These are phyloP conservation scores for Drosophila navojoa DNA, from an alignment of 1,140 invertebrate genomes.

Conservation along the genomic window DNA sequence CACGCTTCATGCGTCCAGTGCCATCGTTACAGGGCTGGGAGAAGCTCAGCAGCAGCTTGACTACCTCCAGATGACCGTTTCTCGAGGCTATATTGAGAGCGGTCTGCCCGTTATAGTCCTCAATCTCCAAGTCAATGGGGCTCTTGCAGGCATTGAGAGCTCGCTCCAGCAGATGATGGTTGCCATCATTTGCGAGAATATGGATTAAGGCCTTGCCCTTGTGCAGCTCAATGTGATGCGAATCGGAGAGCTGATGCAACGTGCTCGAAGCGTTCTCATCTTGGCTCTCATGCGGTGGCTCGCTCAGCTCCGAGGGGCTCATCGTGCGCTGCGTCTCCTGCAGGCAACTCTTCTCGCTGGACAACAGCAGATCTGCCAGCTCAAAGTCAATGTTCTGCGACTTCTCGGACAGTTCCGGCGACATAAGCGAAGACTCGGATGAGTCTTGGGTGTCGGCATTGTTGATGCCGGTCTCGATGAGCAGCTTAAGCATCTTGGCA, in stretches of 20 bases:
- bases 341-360: conserved; percentile 80
- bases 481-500: conserved; percentile 86
- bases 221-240: conserved; percentile 85
- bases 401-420: conserved; percentile 80
- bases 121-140: conserved; percentile 86
- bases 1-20: conserved; percentile 85
- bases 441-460: conserved; percentile 81
- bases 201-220: conserved; percentile 89
- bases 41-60: conserved; percentile 85
- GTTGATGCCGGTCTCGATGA: conserved; percentile 87
- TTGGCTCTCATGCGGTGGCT: conserved; percentile 76
- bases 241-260: conserved; percentile 78
- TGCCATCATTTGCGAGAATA: conserved; percentile 90
- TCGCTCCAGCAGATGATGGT: conserved; percentile 87
- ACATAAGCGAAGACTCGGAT: conserved; percentile 81
- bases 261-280: conserved; percentile 79
- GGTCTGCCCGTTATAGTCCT: conserved; percentile 91
- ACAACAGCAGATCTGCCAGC: conserved; percentile 76
- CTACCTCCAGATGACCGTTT: conserved; percentile 90
- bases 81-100: conserved; percentile 92
- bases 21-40: conserved; percentile 84
- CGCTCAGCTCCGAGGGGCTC: conserved; percentile 79
- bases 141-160: conserved; percentile 87
- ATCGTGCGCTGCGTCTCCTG: conserved; percentile 76
- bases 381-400: conserved; percentile 83